phyloP scores from a whole-genome alignment of 2,797 vertebrate species.

The Taenioides sp. region DNA sequence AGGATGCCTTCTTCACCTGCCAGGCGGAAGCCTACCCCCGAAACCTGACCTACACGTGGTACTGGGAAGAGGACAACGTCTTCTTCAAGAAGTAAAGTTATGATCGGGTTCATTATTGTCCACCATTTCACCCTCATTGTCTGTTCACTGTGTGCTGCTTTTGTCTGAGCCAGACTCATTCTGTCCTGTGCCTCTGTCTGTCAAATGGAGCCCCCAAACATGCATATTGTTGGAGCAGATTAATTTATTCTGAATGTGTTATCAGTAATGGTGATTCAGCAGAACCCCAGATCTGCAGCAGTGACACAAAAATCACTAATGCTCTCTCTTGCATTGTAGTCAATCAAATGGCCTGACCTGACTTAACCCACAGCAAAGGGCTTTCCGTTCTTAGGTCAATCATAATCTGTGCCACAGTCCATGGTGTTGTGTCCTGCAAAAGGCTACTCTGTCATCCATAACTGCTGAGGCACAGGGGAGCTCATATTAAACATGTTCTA shows the following conservation, averaged over 20 bases:
- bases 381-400: slow-evolving; percentile 9
- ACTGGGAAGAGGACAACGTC: slow-evolving; percentile 98
- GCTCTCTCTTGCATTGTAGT: slow-evolving; percentile 9
- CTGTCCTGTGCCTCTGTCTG: slow-evolving; percentile 8
- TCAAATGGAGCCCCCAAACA: slow-evolving; percentile 4
- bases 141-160: slow-evolving; percentile 15
- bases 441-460: not conserved
- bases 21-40: slow-evolving; percentile 97
- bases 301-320: not conserved
- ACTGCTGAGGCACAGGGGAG: not conserved
- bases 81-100: slow-evolving; percentile 98
- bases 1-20: slow-evolving; percentile 98
- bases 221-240: slow-evolving; percentile 4
- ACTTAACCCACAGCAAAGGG: slow-evolving; percentile 4
- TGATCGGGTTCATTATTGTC: slow-evolving; percentile 72
- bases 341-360: slow-evolving; percentile 11
- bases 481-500: not conserved
- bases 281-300: not conserved
- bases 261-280: not conserved
- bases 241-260: slow-evolving; percentile 15
- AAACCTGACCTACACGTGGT: slow-evolving; percentile 98
- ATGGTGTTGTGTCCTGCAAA: not conserved
- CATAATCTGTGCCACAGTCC: not conserved
- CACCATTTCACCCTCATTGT: slow-evolving; percentile 16
- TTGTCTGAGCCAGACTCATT: not conserved